Evolutionary conservation across 2,797 vertebrate species (phyloP).

Genomic region (Argyrosomus regius): DNA sequence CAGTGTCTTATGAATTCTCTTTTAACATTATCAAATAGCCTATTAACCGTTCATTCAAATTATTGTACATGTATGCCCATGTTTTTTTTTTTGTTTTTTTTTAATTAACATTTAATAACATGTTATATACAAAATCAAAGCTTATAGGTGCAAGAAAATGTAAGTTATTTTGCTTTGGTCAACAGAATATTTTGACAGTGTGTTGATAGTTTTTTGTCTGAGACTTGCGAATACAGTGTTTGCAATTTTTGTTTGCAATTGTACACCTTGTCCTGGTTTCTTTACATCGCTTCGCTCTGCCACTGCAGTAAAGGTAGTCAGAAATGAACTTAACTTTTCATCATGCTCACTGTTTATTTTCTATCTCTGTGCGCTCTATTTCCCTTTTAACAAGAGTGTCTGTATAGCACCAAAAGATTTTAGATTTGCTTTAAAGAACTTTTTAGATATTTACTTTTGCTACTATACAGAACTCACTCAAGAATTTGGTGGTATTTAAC

Average conservation of each 20-base stretch:
- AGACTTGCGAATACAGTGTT: conserved; percentile 57
- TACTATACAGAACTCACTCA: neutral
- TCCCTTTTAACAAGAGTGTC: conserved; percentile 12
- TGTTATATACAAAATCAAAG: conserved; percentile 34
- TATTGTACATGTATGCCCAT: conserved; percentile 11
- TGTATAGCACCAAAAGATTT: conserved; percentile 43
- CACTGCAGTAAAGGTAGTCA: conserved; percentile 1
- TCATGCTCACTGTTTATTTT: conserved; percentile 16
- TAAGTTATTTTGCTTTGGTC: conserved; percentile 60
- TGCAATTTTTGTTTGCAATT: conserved; percentile 47
- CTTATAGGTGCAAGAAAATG: conserved; percentile 32
- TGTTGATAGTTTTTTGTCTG: conserved; percentile 35
- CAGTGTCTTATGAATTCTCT: conserved; percentile 30
- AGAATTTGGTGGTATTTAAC: conserved; percentile 5
- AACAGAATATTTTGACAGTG: conserved; percentile 55
- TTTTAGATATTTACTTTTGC: conserved; percentile 22
- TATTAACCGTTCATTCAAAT: conserved; percentile 25
- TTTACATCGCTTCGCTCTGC: conserved; percentile 7
- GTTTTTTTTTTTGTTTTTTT: conserved; percentile 14
- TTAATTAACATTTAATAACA: conserved; percentile 34
- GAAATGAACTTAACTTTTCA: neutral
- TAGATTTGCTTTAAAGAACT: conserved; percentile 54
- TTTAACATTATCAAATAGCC: conserved; percentile 31
- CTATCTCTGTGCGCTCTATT: neutral
- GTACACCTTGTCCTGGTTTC: conserved; percentile 25